Base-by-base conservation (phyloP, 2,797 vertebrate species). In the Protosalanx chinensis region DNA sequence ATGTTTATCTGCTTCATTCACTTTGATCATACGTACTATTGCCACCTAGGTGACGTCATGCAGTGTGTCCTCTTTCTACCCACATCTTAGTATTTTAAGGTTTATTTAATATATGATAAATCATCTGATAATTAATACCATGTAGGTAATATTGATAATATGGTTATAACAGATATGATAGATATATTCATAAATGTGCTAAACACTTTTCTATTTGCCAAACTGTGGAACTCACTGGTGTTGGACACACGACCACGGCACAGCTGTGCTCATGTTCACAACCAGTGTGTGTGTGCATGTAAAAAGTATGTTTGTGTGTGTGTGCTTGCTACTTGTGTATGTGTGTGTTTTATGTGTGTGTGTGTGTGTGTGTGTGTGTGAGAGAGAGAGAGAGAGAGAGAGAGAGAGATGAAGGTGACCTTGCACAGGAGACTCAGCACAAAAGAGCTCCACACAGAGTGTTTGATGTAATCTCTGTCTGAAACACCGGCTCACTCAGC, bases 201-300 rank as follows among this genome's bases (percentile, higher is more conserved):
- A 68, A 79, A 73, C 73, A 72, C 76, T 76, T 64, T 79, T 84
- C 80, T 84, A 79, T 84, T 81, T 82, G 79, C 83, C 81, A 82
- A 82, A 79, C 77, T 76, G 73, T 82, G 75, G 71, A 79, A 74
- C 72, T 23, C 23, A 27, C 58, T 60, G 3, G 23, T 60, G 58
- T 29, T 60, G 58, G 7, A 60, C 58, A 12, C 15, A 35, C 16
- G 30, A 18, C 41, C 41, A 30, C 32, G 3, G 15, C 6, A 30
- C 29, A 15, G 29, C 32, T 18, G 18, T 62, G 13, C 6, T 16
- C 27, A 18, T 15, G 27, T 62, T 15, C 27, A 62, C 16, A 32
- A 15, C 27, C 60, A 29, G 60, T 15, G 29, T 33, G 30, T 62
- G 16, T 56, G 30, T 62, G 60, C 29, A 30, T 62, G 30, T 62